Percentiles rank a stretch among this genome's conserved stretches.
Evolutionary conservation across 2,888 invertebrate genomes (phyloP).

Genomic region (Sympetrum striolatum): DNA sequence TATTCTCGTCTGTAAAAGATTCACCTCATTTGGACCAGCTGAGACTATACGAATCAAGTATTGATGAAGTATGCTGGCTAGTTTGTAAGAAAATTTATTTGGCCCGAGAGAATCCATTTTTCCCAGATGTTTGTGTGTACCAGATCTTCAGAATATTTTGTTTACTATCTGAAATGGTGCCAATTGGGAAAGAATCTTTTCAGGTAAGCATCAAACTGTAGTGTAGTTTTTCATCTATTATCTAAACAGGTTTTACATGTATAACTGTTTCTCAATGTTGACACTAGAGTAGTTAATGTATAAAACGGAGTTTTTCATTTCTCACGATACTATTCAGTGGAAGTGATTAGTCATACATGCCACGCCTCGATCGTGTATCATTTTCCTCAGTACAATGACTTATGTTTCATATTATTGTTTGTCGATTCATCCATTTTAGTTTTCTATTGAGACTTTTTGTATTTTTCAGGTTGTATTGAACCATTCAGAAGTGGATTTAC

Average conservation of each 20-base stretch:
- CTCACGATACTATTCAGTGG: too few relatives aligned
- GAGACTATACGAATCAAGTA: slow-evolving; percentile 69
- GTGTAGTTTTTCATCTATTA: too few relatives aligned
- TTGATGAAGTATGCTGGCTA: slow-evolving; percentile 82
- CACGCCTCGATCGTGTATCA: too few relatives aligned
- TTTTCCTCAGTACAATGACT: too few relatives aligned
- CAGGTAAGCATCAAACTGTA: slow-evolving; percentile 58
- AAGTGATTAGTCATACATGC: too few relatives aligned
- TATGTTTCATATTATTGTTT: too few relatives aligned
- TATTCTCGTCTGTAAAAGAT: slow-evolving; percentile 70
- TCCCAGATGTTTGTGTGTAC: slow-evolving; percentile 71
- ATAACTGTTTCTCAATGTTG: too few relatives aligned
- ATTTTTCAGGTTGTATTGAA: slow-evolving; percentile 69
- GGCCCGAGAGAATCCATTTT: slow-evolving; percentile 66
- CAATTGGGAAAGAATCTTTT: slow-evolving; percentile 62
- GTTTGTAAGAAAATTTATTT: slow-evolving; percentile 74
- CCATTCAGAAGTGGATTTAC: slow-evolving; percentile 72
- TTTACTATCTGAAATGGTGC: slow-evolving; percentile 75
- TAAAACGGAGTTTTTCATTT: too few relatives aligned
- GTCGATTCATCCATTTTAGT: too few relatives aligned
- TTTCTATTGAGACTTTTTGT: background rate
- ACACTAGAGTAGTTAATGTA: too few relatives aligned
- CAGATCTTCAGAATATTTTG: slow-evolving; percentile 82
- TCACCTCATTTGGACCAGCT: slow-evolving; percentile 65
- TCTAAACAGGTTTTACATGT: too few relatives aligned